Evolutionary conservation across 2,797 vertebrate genomes (phyloP).

Genomic region (Cyclura pinguis): DNA sequence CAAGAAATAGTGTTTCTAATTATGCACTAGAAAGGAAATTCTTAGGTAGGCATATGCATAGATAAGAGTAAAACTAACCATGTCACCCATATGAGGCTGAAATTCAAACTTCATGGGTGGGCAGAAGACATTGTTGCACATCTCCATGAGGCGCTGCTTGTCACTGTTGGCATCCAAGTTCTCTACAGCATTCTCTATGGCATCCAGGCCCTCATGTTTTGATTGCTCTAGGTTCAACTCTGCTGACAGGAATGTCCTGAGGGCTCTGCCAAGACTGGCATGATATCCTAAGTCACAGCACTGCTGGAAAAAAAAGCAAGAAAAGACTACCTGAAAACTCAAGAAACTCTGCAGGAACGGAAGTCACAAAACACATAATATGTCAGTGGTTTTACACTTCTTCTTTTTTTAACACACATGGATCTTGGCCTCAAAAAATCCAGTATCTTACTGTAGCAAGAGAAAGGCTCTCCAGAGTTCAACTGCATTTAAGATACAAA

Average conservation of each 20-base stretch:
- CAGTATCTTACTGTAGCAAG: not conserved
- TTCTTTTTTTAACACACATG: not conserved
- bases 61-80: conserved; percentile 81
- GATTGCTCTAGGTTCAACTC: conserved; percentile 96
- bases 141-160: conserved; percentile 98
- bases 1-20: not conserved
- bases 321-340: rapidly evolving
- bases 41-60: not conserved
- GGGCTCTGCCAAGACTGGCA: conserved; percentile 93
- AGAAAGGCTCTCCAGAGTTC: not conserved
- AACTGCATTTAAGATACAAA: not conserved
- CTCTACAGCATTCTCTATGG: conserved; percentile 92
- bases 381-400: not conserved
- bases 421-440: not conserved
- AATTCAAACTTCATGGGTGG: conserved; percentile 97
- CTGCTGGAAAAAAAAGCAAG: conserved; percentile 79
- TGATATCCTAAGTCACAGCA: conserved; percentile 99
- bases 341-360: rapidly evolving
- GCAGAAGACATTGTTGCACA: conserved; percentile 98
- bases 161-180: conserved; percentile 94
- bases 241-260: conserved; percentile 96
- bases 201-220: conserved; percentile 92
- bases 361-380: not conserved
- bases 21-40: not conserved
- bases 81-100: conserved; percentile 98